Conservation (phyloP, 2,888 invertebrate species). For the Luffia ferchaultella region DNA sequence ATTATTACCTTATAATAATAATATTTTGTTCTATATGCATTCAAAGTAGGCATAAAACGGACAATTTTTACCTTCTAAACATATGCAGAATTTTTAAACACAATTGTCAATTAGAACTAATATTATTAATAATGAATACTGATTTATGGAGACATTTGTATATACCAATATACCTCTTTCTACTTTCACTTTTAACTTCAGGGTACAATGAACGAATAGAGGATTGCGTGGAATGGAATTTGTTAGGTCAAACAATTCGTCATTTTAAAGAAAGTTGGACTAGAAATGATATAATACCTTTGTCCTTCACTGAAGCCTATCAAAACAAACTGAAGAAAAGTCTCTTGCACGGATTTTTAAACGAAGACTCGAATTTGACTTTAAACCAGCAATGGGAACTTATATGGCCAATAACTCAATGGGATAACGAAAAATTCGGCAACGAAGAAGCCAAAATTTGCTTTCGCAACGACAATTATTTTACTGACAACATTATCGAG, state of each 20-base stretch:
- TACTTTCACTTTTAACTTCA: too few relatives aligned
- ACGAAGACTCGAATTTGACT: constrained; percentile 29
- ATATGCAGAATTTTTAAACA: too few relatives aligned
- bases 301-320: constrained; percentile 34
- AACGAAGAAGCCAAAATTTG: constrained; percentile 41
- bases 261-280: constrained; percentile 31
- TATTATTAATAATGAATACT: too few relatives aligned
- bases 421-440: constrained; percentile 43
- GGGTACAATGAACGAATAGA: constrained; percentile 45
- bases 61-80: too few relatives aligned
- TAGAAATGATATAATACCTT: constrained; percentile 19
- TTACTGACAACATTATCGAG: constrained; percentile 35
- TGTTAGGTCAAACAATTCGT: constrained; percentile 28
- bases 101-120: too few relatives aligned
- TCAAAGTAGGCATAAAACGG: too few relatives aligned
- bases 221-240: constrained; percentile 42
- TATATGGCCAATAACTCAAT: constrained; percentile 33
- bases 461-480: constrained; percentile 32
- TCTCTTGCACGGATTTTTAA: constrained; percentile 32
- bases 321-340: constrained; percentile 38
- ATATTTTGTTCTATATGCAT: too few relatives aligned
- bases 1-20: too few relatives aligned
- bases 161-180: too few relatives aligned
- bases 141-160: too few relatives aligned
- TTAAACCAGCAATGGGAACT: constrained; percentile 42